Conservation (phyloP, 2,888 invertebrate species). For the Mythimna impura region DNA sequence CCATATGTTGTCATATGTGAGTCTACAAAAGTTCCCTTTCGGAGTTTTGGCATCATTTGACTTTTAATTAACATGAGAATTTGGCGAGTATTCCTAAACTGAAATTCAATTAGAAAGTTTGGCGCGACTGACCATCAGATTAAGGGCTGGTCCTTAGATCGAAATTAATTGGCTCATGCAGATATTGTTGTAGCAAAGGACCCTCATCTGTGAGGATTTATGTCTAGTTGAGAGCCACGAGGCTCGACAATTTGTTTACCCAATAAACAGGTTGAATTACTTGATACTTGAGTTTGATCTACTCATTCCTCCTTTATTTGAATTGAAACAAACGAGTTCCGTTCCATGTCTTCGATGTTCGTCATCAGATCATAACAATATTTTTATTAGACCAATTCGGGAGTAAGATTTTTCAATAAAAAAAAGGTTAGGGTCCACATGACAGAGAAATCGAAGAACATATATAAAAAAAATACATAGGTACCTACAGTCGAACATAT, state of each 20-base stretch:
- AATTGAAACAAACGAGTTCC: constrained; percentile 1
- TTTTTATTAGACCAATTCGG: no score
- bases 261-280: constrained; percentile 38
- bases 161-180: constrained; percentile 88
- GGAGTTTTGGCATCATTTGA: constrained; percentile 46
- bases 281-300: constrained; percentile 29
- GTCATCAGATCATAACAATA: no score
- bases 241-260: constrained; percentile 62
- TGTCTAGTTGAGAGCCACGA: constrained; percentile 71
- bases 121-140: constrained; percentile 88
- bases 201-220: constrained; percentile 86
- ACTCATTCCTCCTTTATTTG: constrained; percentile 30
- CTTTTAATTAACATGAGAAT: constrained; percentile 66
- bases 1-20: constrained; percentile 22
- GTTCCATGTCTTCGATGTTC: no score
- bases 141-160: constrained; percentile 83
- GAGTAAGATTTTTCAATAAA: no score
- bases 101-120: constrained; percentile 75
- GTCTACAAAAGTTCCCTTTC: constrained; percentile 38
- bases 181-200: constrained; percentile 83
- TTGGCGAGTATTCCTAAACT: constrained; percentile 77
- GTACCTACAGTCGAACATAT: no score
- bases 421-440: no score
- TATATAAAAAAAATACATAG: no score
- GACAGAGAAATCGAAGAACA: no score